These are phyloP conservation scores for Lithophane semibrunnea DNA, from an alignment of 2,888 invertebrate species.

Conservation along the genomic window DNA sequence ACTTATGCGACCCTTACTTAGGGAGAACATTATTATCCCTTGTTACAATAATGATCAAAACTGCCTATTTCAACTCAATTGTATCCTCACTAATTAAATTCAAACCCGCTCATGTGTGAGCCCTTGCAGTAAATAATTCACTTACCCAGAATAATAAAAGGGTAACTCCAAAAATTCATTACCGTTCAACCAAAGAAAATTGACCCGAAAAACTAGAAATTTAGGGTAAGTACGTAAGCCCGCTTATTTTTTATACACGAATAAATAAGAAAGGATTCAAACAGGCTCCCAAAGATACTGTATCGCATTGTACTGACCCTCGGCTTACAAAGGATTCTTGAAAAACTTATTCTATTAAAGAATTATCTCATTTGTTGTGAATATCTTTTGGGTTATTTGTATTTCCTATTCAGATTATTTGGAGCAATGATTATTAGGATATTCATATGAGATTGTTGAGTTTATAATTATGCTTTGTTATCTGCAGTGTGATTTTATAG, in stretches of 20 bases:
- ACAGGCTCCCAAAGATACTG: constrained; percentile 50
- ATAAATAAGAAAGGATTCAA: constrained; percentile 63
- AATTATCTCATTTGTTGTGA: constrained; percentile 54
- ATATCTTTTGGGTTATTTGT: constrained; percentile 48
- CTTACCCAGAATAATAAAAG: constrained; percentile 38
- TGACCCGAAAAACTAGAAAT: constrained; percentile 62
- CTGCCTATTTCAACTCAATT: constrained; percentile 9
- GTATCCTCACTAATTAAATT: constrained; percentile 22
- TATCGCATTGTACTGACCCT: constrained; percentile 51
- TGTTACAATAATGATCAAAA: background rate
- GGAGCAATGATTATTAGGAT: constrained; percentile 42
- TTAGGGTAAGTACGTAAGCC: constrained; percentile 45
- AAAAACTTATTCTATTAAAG: constrained; percentile 61
- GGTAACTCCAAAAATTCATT: constrained; percentile 45
- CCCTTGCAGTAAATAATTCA: constrained; percentile 33
- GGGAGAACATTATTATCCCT: background rate
- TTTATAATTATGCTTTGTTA: constrained; percentile 2
- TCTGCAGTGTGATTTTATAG: background rate
- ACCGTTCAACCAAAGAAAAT: constrained; percentile 51
- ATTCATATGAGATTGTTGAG: constrained; percentile 22
- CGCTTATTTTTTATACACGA: constrained; percentile 59
- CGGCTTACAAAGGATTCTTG: constrained; percentile 53
- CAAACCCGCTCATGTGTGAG: constrained; percentile 14
- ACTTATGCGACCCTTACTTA: background rate
- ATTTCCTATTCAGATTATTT: constrained; percentile 47